Evolutionary conservation across 2,113 vertebrate genomes (phyloP), one percentile per base, ranked within the genome.

Genomic region (Calypte anna): DNA sequence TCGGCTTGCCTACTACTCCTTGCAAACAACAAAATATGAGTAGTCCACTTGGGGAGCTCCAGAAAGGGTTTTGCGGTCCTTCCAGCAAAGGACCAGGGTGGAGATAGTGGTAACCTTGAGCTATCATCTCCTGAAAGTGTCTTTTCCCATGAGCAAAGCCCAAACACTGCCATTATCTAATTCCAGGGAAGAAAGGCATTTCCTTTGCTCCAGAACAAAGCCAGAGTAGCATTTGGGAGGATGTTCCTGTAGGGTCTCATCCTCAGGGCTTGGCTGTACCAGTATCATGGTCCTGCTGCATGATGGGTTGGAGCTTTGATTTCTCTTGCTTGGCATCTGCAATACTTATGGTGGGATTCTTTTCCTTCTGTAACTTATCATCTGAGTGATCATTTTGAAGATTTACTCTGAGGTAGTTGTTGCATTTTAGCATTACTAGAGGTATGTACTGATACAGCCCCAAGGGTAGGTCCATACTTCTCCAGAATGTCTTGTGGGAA

Each of bases 171-270:
- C 6, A 0, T 18, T 58, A 25, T 33, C 17, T n/a, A 40, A 31
- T 55, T 21, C 40, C 21, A 51, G 50, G 10, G 62, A 12, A 85
- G 25, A 53, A 81, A 73, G 23, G 19, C 66, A 38, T 3, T 12
- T 19, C 13, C 10, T 61, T 38, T 66, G 30, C 55, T 69, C 40
- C 17, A 1, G 30, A 61, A 12, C 11, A 40, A 77, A 74, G 10
- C 25, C 33, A 44, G 4, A 0, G 0, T 40, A 9, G 14, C 4
- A 1, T 67, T 89, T 2, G 3, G 69, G 55, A 74, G 30, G 7
- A 7, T 13, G 0, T 25, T 88, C 13, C 30, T 36, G 1, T 38
- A 61, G 19, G 30, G 3, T 82, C 48, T 82, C 16, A 61, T 48
- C 30, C 12, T 14, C 23, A 24, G 55, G 58, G 40, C n/a, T 62